Conservation (phyloP, 2,113 vertebrate genomes). For the Leptodactylus fuscus region DNA sequence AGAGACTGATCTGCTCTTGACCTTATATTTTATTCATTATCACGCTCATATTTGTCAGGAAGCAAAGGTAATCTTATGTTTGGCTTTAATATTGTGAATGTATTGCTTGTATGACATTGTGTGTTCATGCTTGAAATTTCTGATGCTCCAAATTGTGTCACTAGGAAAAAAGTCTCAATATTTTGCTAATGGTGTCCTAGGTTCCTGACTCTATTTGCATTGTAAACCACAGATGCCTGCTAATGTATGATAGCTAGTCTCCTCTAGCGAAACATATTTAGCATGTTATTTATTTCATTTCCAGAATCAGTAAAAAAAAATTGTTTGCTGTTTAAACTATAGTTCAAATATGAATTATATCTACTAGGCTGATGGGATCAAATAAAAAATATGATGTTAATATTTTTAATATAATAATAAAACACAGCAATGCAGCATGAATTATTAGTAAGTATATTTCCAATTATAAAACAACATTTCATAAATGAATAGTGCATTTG, state of each 20-base stretch:
- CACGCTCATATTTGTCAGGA: conserved; percentile 79
- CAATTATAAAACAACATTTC: no score
- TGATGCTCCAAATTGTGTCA: conserved; percentile 57
- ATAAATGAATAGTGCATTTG: no score
- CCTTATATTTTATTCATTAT: conserved; percentile 94
- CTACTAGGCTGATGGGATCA: no score
- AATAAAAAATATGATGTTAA: no score
- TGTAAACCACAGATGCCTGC: conserved; percentile 5
- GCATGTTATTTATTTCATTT: neutral
- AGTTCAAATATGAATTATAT: neutral
- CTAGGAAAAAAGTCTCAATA: conserved; percentile 60
- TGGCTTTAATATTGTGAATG: conserved; percentile 67
- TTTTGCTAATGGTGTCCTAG: conserved; percentile 62
- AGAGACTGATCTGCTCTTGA: conserved; percentile 77
- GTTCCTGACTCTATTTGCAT: conserved; percentile 44
- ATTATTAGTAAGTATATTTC: no score
- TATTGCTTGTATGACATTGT: conserved; percentile 63
- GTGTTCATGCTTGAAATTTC: conserved; percentile 56
- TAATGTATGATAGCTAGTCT: neutral
- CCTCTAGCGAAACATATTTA: neutral
- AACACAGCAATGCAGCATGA: no score
- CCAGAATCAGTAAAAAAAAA: neutral
- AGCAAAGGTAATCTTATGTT: conserved; percentile 68
- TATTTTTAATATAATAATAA: no score
- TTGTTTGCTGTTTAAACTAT: neutral